Base-by-base conservation (phyloP, 2,797 vertebrate genomes). In the Alcedo quadribrachys region DNA sequence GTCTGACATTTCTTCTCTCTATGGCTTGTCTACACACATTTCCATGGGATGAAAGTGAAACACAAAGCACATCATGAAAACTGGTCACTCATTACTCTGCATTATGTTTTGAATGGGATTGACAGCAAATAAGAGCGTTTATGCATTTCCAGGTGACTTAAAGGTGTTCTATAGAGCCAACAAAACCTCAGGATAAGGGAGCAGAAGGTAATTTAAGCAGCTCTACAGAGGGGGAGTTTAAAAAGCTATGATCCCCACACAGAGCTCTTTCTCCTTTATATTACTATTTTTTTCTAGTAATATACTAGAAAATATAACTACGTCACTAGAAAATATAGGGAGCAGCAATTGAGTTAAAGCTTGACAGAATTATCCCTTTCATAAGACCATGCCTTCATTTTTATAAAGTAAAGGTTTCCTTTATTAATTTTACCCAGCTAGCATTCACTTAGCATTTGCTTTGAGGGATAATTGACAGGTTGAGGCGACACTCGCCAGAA, bases 371-470 rank as follows among this genome's bases (percentile, higher is more conserved):
- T 95, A 95, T 94, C 75, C 82, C 32, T 90, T 90, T 92, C 94
- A 82, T 79, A 96, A 96, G 85, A 61, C 68, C 68, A 28, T 94
- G 91, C 77, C 89, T 90, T 87, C 45, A 10, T 28, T 95, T 96
- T 95, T 96, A 96, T 93, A 84, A 97, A 97, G 94, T 95, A 97
- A 97, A 98, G 97, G 96, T 97, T 98, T 97, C 91, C 96, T 97
- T 97, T 98, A 98, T 98, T 98, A 98, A 98, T 98, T 98, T 98
- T 94, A 94, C 93, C 66, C 93, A 95, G 95, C 94, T 94, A 96
- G 96, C 93, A 94, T 97, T 97, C 97, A 97, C 97, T 98, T 98
- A 98, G 97, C 98, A 98, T 98, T 98, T 98, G 96, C 97, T 98
- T 97, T 98, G 94, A 97, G 96, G 93, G 91, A 94, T 98, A 98